phyloP scores from a whole-genome alignment of 2,888 invertebrate genomes.

The Netelia virgata region DNA sequence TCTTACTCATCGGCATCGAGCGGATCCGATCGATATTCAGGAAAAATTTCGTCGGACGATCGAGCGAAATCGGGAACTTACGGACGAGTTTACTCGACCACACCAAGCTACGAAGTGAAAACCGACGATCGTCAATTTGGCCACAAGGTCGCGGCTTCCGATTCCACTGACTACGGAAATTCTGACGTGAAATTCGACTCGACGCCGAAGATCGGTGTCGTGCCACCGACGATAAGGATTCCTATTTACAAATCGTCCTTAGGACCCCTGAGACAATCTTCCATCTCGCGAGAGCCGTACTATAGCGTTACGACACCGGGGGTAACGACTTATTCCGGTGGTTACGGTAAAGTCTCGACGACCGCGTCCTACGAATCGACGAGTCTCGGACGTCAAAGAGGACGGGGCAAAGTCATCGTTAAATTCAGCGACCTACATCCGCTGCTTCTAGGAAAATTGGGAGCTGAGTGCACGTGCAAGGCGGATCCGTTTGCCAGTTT shows the following conservation, averaged over 20 bases:
- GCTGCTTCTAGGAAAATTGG: conserved; percentile 89
- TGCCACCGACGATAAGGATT: conserved; percentile 25
- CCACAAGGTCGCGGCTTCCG: conserved; percentile 6
- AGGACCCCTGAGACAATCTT: conserved; percentile 32
- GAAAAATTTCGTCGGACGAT: conserved; percentile 28
- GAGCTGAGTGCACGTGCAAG: conserved; percentile 90
- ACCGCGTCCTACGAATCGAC: conserved; percentile 57
- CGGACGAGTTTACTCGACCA: conserved; percentile 45
- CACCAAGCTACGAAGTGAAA: conserved; percentile 48
- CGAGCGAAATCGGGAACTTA: conserved; percentile 40
- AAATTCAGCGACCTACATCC: conserved; percentile 91
- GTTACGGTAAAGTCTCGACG: conserved; percentile 65
- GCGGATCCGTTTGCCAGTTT: conserved; percentile 82
- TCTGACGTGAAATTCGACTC: conserved; percentile 31
- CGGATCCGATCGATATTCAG: conserved; percentile 21
- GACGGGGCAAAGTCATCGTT: conserved; percentile 87
- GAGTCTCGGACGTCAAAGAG: conserved; percentile 43
- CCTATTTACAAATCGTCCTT: conserved; percentile 41
- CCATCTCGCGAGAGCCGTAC: background rate
- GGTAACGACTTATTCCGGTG: conserved; percentile 75
- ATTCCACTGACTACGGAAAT: background rate
- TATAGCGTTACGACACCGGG: conserved; percentile 61
- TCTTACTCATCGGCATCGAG: conserved; percentile 46
- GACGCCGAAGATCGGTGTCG: conserved; percentile 16
- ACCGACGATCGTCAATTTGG: conserved; percentile 22